Percentiles rank a stretch among this genome's conserved stretches.
Evolutionary conservation across 2,113 vertebrate species (phyloP).

Genomic region (Gnathonemus echidnorhynchus): DNA sequence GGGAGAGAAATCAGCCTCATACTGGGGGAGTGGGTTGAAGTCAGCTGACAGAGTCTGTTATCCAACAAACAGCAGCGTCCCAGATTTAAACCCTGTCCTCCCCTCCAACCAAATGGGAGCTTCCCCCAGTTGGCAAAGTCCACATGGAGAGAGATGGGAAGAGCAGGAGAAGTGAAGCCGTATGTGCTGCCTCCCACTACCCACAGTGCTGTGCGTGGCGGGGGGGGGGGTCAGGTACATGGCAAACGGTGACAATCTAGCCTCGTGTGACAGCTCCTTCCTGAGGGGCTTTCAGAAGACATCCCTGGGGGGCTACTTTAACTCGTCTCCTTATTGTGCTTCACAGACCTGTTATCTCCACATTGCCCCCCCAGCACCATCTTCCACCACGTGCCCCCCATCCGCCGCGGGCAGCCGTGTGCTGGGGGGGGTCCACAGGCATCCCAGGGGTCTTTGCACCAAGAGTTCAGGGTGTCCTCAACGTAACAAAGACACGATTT

Average conservation of each 20-base stretch:
- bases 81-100: not conserved
- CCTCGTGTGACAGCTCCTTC: not conserved
- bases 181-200: no score
- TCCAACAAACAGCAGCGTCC: not conserved
- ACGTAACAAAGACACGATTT: not conserved
- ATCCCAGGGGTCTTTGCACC: not conserved
- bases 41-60: not conserved
- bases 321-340: not conserved
- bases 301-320: not conserved
- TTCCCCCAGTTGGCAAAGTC: not conserved
- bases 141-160: not conserved
- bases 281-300: not conserved
- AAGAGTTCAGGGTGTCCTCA: not conserved
- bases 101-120: not conserved
- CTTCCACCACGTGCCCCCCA: no score
- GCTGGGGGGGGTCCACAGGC: not conserved
- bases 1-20: not conserved
- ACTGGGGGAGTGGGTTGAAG: not conserved
- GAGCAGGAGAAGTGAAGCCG: not conserved
- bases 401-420: no score
- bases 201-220: no score
- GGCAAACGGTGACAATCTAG: not conserved
- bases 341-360: not conserved
- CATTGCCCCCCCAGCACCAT: not conserved
- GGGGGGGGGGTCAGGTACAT: not conserved